A percentile compares a stretch with the other conserved stretches of the same genome.
Conservation (phyloP, 2,888 invertebrate genomes). For the Drosophila lacicola region DNA sequence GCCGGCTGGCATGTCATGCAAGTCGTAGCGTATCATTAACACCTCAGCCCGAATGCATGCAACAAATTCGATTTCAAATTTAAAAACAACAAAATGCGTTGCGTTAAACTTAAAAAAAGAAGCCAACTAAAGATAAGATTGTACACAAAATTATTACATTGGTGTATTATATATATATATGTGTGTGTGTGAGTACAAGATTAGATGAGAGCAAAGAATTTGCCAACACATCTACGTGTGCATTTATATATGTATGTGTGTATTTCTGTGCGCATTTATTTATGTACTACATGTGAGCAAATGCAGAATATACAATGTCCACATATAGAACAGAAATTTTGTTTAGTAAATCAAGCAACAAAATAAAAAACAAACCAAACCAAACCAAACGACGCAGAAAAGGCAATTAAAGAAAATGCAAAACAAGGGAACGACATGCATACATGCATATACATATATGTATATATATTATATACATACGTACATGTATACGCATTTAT, state of each 20-base stretch:
- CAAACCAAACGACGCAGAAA: slow-evolving; percentile 41
- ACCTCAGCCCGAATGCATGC: slow-evolving; percentile 45
- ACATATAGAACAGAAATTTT: slow-evolving; percentile 20
- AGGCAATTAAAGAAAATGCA: slow-evolving; percentile 49
- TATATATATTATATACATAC: slow-evolving; percentile 2
- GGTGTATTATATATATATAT: background rate
- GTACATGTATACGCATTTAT: slow-evolving; percentile 2
- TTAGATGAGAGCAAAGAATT: slow-evolving; percentile 11
- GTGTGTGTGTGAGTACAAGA: background rate
- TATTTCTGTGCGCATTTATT: no score
- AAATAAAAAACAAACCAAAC: slow-evolving; percentile 28
- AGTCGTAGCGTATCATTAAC: background rate
- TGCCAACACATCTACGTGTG: background rate
- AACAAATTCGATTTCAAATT: slow-evolving; percentile 10
- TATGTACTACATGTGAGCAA: slow-evolving; percentile 7
- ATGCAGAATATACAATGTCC: slow-evolving; percentile 2
- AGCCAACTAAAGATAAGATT: slow-evolving; percentile 35
- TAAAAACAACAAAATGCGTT: background rate
- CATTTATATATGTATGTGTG: background rate
- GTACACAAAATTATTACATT: slow-evolving; percentile 23
- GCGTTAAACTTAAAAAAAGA: slow-evolving; percentile 1
- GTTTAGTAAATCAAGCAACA: slow-evolving; percentile 33
- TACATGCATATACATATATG: background rate
- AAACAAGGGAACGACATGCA: slow-evolving; percentile 20
- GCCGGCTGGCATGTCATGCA: background rate